Evolutionary conservation across 64 coral and sea anemone species (phyloP).

Genomic region (Hydrozoanthus tunicans): DNA sequence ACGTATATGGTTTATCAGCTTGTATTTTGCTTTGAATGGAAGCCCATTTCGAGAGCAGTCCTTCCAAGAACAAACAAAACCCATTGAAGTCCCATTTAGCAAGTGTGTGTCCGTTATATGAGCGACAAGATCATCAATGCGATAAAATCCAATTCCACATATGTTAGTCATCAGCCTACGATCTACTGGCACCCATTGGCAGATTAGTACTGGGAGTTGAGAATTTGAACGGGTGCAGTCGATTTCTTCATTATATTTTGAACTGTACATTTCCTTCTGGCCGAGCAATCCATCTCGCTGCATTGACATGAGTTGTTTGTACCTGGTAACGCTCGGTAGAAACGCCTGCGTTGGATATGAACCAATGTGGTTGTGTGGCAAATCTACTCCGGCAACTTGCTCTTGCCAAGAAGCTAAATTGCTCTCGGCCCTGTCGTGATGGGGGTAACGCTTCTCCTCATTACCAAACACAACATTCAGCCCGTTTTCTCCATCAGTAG

Average conservation of each 20-base stretch:
- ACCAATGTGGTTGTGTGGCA: slow-evolving; percentile 1
- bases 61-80: slow-evolving; percentile 53
- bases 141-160: slow-evolving; percentile 45
- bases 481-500: slow-evolving; percentile 35
- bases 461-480: slow-evolving; percentile 32
- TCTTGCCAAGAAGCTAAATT: slow-evolving; percentile 22
- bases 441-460: slow-evolving; percentile 2
- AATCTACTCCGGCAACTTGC: neutral
- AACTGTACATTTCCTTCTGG: slow-evolving; percentile 5
- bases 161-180: slow-evolving; percentile 17
- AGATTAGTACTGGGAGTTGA: slow-evolving; percentile 42
- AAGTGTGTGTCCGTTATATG: slow-evolving; percentile 54
- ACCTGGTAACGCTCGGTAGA: slow-evolving; percentile 12
- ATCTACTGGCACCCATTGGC: slow-evolving; percentile 34
- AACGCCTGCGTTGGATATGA: slow-evolving; percentile 42
- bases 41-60: slow-evolving; percentile 46
- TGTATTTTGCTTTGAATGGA: slow-evolving; percentile 51
- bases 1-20: slow-evolving; percentile 45
- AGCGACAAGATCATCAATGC: slow-evolving; percentile 39
- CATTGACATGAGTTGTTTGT: slow-evolving; percentile 32
- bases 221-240: neutral
- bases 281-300: slow-evolving; percentile 10
- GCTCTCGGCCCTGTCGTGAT: neutral
- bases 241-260: slow-evolving; percentile 36
- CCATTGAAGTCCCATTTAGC: slow-evolving; percentile 16